Evolutionary conservation across 2,797 vertebrate species (phyloP).

Genomic region (Lacerta viridis): DNA sequence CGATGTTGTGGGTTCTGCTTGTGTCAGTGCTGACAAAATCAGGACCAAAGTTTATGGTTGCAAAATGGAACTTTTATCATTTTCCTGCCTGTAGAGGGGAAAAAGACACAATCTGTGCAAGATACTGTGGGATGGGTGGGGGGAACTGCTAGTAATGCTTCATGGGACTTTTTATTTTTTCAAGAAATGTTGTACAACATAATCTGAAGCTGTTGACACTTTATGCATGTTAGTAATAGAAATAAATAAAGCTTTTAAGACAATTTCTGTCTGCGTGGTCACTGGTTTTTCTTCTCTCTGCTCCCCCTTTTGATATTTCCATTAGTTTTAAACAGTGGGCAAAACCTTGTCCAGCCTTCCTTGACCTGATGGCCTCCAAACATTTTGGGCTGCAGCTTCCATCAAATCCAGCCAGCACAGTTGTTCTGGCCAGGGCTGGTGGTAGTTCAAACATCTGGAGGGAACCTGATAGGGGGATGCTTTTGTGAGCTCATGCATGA

Average conservation of each 20-base stretch:
- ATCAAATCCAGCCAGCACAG: no score
- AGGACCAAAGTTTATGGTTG: conserved; percentile 43
- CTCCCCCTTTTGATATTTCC: not conserved
- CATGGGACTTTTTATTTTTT: conserved; percentile 43
- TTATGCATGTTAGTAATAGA: conserved; percentile 77
- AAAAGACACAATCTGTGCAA: conserved; percentile 16
- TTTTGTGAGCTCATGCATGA: no score
- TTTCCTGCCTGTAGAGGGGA: conserved; percentile 57
- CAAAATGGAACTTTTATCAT: conserved; percentile 51
- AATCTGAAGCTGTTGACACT: conserved; percentile 77
- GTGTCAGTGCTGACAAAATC: conserved; percentile 44
- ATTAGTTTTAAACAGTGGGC: not conserved
- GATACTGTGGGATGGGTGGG: conserved; percentile 14
- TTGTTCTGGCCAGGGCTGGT: no score
- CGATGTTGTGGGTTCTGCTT: conserved; percentile 71
- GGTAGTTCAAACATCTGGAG: no score
- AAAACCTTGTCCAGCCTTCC: no score
- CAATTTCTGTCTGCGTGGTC: conserved; percentile 19
- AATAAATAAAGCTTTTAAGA: conserved; percentile 76
- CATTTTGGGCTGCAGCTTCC: no score
- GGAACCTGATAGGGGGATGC: no score
- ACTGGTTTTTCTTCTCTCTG: not conserved
- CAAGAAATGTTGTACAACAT: conserved; percentile 62
- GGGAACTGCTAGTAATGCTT: conserved; percentile 61
- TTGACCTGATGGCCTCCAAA: no score